Base-by-base conservation (phyloP, 1,140 invertebrate genomes). In the Drosophila sturtevanti region DNA sequence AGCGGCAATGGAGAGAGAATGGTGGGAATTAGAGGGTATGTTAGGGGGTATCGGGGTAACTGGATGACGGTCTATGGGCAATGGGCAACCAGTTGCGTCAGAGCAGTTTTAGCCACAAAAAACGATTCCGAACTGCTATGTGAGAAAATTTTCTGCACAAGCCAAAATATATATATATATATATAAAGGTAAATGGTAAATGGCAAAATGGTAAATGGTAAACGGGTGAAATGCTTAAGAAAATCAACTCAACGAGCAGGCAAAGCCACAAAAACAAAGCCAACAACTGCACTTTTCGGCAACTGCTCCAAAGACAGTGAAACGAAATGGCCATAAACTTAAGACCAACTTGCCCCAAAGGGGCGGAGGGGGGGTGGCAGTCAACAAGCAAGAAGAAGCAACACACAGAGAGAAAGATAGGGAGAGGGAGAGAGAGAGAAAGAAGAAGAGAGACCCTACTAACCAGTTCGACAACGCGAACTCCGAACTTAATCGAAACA, bases 401-500 rank as follows among this genome's bases (percentile, higher is more conserved):
- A 31, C n/a, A n/a, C n/a, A n/a, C 27, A 35, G 3, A 35, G 34
- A 35, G 10, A 6, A 6, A 9, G 31, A 9, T 3, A 1, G 31
- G 1, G 31, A 6, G 31, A 61, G 14, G 6, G n/a, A 52, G 37
- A 4, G 51, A 22, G 18, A n/a, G 10, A 7, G 59, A 38, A 16
- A 14, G 24, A 10, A 34, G 61, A 48, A 54, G 56, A 67, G 44
- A 72, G 56, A 86, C 68, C 56, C 71, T 82, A 76, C 82, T 76
- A 87, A 86, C 82, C 82, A 87, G 82, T 86, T 89, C 76, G 72
- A 81, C 84, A 71, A 73, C 51, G 84, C 84, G 84, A 87, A 87
- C 84, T 89, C 69, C 85, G 85, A 89, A 89, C 84, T 89, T 84
- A 89, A 89, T 89, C 85, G 84, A 89, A 89, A 84, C 84, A 89